Percentiles rank a stretch among this genome's conserved stretches.
Conservation (phyloP, 2,888 invertebrate species). For the Cerastoderma edule region DNA sequence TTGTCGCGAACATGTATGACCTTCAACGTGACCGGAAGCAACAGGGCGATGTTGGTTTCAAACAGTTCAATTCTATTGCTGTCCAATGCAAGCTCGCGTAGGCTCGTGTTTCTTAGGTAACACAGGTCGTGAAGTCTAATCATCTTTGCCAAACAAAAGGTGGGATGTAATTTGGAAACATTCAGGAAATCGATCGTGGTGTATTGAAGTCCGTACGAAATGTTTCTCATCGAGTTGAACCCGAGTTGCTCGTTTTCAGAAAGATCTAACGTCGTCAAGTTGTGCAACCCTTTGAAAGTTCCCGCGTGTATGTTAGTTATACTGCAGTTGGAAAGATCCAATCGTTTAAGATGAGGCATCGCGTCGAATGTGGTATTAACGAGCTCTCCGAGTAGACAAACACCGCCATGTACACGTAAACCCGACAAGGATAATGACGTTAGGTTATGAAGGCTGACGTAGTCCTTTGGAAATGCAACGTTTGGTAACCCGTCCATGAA, state of each 20-base stretch:
- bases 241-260: slow-evolving; percentile 39
- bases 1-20: slow-evolving; percentile 30
- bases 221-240: slow-evolving; percentile 25
- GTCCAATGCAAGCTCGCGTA: slow-evolving; percentile 29
- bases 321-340: not conserved
- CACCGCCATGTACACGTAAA: not conserved
- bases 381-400: not conserved
- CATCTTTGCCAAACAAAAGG: slow-evolving; percentile 35
- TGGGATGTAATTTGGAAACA: slow-evolving; percentile 31
- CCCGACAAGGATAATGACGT: not conserved
- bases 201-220: slow-evolving; percentile 44
- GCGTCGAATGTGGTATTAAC: not conserved
- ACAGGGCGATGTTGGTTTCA: slow-evolving; percentile 26
- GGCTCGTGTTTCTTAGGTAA: slow-evolving; percentile 38
- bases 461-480: not conserved
- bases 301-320: not conserved
- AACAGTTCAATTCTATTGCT: slow-evolving; percentile 31
- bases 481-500: slow-evolving; percentile 17
- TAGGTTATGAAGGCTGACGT: not conserved
- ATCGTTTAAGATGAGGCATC: not conserved
- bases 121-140: slow-evolving; percentile 34
- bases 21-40: slow-evolving; percentile 27
- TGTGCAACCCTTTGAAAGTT: not conserved
- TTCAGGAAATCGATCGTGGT: slow-evolving; percentile 35
- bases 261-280: slow-evolving; percentile 25